These are phyloP conservation scores for Cataglyphis cursor DNA, from an alignment of 2,888 invertebrate species.

Conservation along the genomic window DNA sequence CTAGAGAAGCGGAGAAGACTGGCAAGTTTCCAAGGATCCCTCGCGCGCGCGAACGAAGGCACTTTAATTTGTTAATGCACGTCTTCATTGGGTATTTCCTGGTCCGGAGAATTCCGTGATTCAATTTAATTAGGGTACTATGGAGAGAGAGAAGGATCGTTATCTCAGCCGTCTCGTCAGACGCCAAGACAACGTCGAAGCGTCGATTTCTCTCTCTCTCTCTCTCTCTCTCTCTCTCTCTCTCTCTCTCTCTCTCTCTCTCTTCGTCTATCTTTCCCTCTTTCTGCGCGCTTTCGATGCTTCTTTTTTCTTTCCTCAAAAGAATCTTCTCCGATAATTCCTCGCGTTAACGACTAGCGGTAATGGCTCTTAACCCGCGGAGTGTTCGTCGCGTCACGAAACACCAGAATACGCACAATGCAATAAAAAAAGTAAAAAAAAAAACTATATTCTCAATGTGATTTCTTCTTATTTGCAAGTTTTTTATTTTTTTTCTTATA, in stretches of 20 bases:
- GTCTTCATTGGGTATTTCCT: slow-evolving; percentile 84
- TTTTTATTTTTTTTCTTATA: neutral
- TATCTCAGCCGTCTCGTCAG: slow-evolving; percentile 62
- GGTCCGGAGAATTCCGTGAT: slow-evolving; percentile 81
- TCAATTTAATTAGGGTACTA: slow-evolving; percentile 83
- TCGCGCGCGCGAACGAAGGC: slow-evolving; percentile 75
- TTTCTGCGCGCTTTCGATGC: slow-evolving; percentile 49
- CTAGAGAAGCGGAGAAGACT: slow-evolving; percentile 70
- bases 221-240: neutral
- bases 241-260: neutral
- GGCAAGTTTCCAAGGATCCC: slow-evolving; percentile 81
- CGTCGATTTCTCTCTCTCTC: slow-evolving; percentile 18
- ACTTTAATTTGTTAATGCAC: slow-evolving; percentile 84
- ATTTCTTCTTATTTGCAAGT: neutral
- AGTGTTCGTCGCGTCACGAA: slow-evolving; percentile 33
- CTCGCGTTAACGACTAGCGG: slow-evolving; percentile 50
- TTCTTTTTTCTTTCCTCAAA: slow-evolving; percentile 42
- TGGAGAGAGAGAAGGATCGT: slow-evolving; percentile 72
- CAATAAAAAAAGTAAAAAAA: slow-evolving; percentile 16
- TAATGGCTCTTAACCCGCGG: slow-evolving; percentile 47
- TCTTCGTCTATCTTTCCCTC: slow-evolving; percentile 7
- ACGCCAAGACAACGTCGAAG: slow-evolving; percentile 40
- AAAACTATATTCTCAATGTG: neutral
- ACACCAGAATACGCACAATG: slow-evolving; percentile 2
- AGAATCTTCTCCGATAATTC: slow-evolving; percentile 44